Percentiles rank a stretch among this genome's conserved stretches.
Evolutionary conservation across 1,140 invertebrate species (phyloP).

Genomic region (Anoplophora glabripennis): DNA sequence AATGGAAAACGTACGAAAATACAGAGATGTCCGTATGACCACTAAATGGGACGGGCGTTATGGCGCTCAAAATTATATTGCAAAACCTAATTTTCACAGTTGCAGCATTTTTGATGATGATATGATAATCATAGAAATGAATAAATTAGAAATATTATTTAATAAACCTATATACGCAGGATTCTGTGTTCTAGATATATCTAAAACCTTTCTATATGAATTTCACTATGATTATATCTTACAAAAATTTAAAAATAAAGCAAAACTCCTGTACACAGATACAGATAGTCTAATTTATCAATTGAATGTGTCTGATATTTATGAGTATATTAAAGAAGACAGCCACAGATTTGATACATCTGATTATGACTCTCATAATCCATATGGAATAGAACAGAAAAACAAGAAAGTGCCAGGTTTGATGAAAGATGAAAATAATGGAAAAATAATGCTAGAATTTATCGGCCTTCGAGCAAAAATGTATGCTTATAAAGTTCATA

Average conservation of each 20-base stretch:
- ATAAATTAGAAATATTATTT: constrained; percentile 39
- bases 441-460: constrained; percentile 35
- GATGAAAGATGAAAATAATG: too few species aligned
- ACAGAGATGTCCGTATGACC: constrained; percentile 43
- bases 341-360: too few species aligned
- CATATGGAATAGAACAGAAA: too few species aligned
- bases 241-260: constrained; percentile 21
- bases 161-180: constrained; percentile 51
- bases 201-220: constrained; percentile 33
- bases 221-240: constrained; percentile 36
- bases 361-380: too few species aligned
- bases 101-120: neutral
- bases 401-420: too few species aligned
- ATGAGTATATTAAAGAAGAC: constrained; percentile 27
- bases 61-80: constrained; percentile 5
- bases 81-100: constrained; percentile 10
- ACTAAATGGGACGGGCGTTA: neutral
- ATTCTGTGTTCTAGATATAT: constrained; percentile 47
- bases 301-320: constrained; percentile 24
- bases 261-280: constrained; percentile 37
- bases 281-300: constrained; percentile 38
- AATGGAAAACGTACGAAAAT: constrained; percentile 48
- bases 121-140: constrained; percentile 24
- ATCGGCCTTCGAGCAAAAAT: constrained; percentile 50
- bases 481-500: constrained; percentile 40